Base-by-base conservation (phyloP, 2,797 vertebrate species). In the Dromococcyx pavoninus region DNA sequence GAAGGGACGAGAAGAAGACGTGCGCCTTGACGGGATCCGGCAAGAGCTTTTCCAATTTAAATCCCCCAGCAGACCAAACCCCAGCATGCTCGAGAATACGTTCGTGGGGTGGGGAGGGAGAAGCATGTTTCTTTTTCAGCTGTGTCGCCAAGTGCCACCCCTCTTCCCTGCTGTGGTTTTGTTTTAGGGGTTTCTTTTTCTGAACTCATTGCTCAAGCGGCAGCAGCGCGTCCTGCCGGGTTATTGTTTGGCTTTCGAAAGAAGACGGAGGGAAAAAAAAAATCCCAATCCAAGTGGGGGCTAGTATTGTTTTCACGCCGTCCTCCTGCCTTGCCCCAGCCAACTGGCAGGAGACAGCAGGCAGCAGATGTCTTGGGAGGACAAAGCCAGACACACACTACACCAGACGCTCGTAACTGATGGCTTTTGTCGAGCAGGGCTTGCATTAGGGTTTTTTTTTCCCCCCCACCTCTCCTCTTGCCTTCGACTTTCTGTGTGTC, bases 341-440 rank as follows among this genome's bases (percentile, higher is more conserved):
- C 98, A 98, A 97, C 98, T 98, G 98, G 98, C 98, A 98, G 97
- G 97, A 96, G 97, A 97, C 98, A 95, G 95, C 97, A 89, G 93
- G 97, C 96, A 98, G 98, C 98, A 99, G 99, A 99, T 99, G 99
- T 99, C 98, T 97, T 23, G 10, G 91, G 97, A 97, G 95, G 96
- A 98, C 97, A 98, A 98, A 98, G 96, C 97, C 96, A 97, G 97
- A 97, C 98, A 98, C 97, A 97, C 98, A 98, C 97, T 96, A 92
- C 94, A 91, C 97, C 97, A 97, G 97, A 96, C 95, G 43, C 97
- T 97, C 50, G 7, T 89, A 92, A 97, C 94, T 97, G 89, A 95
- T 48, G 83, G 97, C 97, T 97, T 98, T 98, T 98, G 97, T 98
- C 71, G 44, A 79, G 88, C 69, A 28, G 86, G 61, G 66, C 76